Conservation (phyloP, 1,140 invertebrate genomes). For the Adelges cooleyi region DNA sequence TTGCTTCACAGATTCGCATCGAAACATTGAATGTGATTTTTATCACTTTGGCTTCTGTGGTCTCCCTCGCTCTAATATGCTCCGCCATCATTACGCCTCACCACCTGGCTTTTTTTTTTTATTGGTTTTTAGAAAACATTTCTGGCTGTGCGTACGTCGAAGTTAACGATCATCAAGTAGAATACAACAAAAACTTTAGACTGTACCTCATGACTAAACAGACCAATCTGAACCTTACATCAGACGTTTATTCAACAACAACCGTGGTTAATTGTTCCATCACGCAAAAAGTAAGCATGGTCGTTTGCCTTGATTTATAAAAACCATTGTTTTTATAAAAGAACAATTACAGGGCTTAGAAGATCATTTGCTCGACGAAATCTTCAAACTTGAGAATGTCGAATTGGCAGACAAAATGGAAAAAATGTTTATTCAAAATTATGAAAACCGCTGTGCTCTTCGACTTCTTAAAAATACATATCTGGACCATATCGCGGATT, state of each 20-base stretch:
- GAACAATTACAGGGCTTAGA: slow-evolving; percentile 11
- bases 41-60: no score
- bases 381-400: neutral
- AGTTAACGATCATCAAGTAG: neutral
- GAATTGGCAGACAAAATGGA: neutral
- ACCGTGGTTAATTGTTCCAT: slow-evolving; percentile 18
- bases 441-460: neutral
- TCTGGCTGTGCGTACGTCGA: neutral
- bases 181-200: neutral
- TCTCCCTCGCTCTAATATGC: no score
- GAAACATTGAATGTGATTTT: no score
- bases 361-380: neutral
- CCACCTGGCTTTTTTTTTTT: neutral
- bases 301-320: no score
- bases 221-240: neutral
- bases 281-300: neutral
- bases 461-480: neutral
- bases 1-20: no score
- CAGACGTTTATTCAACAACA: neutral
- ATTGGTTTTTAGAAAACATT: neutral
- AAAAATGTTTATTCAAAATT: neutral
- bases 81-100: no score
- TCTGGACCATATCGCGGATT: neutral
- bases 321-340: no score
- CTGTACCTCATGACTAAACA: slow-evolving; percentile 6